A percentile compares a stretch with the other conserved stretches of the same genome.
Conservation (phyloP, 2,113 vertebrate species). For the Plotosus lineatus region DNA sequence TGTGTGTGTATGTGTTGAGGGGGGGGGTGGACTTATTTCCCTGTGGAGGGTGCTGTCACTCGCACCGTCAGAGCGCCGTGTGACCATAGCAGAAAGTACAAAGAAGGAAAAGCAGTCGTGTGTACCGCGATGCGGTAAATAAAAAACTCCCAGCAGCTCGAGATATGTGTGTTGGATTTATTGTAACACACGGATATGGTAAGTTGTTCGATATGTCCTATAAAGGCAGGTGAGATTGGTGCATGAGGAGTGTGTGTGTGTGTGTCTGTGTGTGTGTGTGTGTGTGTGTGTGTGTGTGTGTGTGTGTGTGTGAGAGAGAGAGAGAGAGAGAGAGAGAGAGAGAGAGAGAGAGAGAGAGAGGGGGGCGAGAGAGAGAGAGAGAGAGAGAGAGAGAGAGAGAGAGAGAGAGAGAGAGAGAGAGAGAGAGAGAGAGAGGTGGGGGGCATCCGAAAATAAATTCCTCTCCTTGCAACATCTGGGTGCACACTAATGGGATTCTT, state of each 20-base stretch:
- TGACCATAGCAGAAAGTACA: conserved; percentile 44
- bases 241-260: too few species aligned
- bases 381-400: not conserved
- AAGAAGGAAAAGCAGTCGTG: conserved; percentile 32
- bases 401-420: not conserved
- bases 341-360: too few species aligned
- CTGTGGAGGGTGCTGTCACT: conserved; percentile 20
- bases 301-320: too few species aligned
- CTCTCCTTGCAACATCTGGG: conserved; percentile 50
- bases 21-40: conserved; percentile 23
- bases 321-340: too few species aligned
- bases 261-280: too few species aligned
- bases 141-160: conserved; percentile 24
- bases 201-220: conserved; percentile 49
- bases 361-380: too few species aligned
- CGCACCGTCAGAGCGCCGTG: conserved; percentile 45
- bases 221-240: conserved; percentile 38
- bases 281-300: too few species aligned
- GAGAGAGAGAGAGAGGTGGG: conserved; percentile 9
- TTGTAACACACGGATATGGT: conserved; percentile 43
- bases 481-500: conserved; percentile 50
- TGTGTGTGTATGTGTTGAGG: too few species aligned
- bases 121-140: conserved; percentile 12
- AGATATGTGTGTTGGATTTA: conserved; percentile 49
- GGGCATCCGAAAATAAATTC: conserved; percentile 47